phyloP scores from a whole-genome alignment of 1,140 invertebrate species.

The Hylaeus volcanicus region DNA sequence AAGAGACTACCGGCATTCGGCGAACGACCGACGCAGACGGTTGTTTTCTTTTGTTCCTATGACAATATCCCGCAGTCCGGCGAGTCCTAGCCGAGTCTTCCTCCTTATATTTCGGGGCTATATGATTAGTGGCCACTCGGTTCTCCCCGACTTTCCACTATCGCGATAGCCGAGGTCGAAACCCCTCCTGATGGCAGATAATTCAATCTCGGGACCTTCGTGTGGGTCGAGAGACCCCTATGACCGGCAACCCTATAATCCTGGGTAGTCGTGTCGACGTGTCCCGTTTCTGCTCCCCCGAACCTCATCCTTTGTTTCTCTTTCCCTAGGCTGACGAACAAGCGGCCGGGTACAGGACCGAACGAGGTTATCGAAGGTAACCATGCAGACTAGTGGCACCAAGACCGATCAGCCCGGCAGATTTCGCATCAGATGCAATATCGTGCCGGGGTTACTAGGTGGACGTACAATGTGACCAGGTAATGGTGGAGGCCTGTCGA shows the following conservation, averaged over 20 bases:
- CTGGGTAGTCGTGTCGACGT: slow-evolving; percentile 55
- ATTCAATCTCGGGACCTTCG: slow-evolving; percentile 74
- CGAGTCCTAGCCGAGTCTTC: slow-evolving; percentile 42
- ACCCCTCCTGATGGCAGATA: slow-evolving; percentile 67
- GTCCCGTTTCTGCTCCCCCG: slow-evolving; percentile 49
- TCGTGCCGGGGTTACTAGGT: slow-evolving; percentile 59
- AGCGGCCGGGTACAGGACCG: slow-evolving; percentile 38
- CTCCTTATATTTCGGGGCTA: slow-evolving; percentile 53
- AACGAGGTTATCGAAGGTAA: slow-evolving; percentile 71
- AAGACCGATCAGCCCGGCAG: slow-evolving; percentile 55
- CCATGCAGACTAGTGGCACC: slow-evolving; percentile 62
- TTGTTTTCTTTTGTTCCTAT: slow-evolving; percentile 64
- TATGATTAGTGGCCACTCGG: slow-evolving; percentile 70
- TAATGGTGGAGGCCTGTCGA: slow-evolving; percentile 62
- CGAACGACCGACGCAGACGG: slow-evolving; percentile 28
- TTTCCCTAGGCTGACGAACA: slow-evolving; percentile 41
- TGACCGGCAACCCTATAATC: slow-evolving; percentile 63
- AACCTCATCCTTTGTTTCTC: slow-evolving; percentile 55
- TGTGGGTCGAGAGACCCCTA: slow-evolving; percentile 48
- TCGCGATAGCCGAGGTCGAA: slow-evolving; percentile 64
- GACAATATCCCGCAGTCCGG: slow-evolving; percentile 59
- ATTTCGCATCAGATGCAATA: slow-evolving; percentile 74
- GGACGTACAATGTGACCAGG: slow-evolving; percentile 66
- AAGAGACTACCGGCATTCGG: slow-evolving; percentile 58
- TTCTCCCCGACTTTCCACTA: slow-evolving; percentile 62